Base-by-base conservation (phyloP, 2,113 vertebrate genomes). In the Tragelaphus imberbis region DNA sequence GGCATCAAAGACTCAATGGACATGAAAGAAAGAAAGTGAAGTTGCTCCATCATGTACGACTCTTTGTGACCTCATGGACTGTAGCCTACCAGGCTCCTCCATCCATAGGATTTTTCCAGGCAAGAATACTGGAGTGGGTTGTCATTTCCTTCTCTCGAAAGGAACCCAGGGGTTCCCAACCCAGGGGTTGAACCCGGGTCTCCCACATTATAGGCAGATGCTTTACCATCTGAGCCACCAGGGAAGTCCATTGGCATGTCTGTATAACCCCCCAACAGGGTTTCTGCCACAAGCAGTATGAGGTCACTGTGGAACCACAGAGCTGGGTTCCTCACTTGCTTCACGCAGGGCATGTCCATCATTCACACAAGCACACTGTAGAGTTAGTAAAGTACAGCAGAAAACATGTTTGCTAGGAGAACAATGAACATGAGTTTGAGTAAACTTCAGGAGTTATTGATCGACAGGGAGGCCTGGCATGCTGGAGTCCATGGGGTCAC, bases 291-390 rank as follows among this genome's bases (percentile, higher is more conserved):
- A 40, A 40, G 36, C n/a, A 23, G 36, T 40, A 25, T 75, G 21
- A 75, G 2, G 36, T 25, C 36, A 75, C 36, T 0, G 0, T 6
- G 19, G n/a, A 75, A 23, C 10, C 68, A 40, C n/a, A 75, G 68
- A 75, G 19, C 36, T 75, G 68, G n/a, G 68, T 5, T 75, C 19
- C 10, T 40, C 68, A 23, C 68, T 40, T 75, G 68, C n/a, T 75
- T 40, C 5, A 0, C 0, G 0, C 19, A 40, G 68, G n/a, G 10
- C 36, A 3, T 71, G n/a, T 40, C n/a, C 12, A 12, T 40, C 68
- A 75, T 25, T 40, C n/a, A 75, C n/a, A 75, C 2, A 23, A 23
- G 10, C 68, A 75, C n/a, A 23, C 19, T 75, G 68, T 40, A 75
- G 17, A 71, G 10, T 40, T 40, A 12, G 10, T 71, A 40, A 40